Evolutionary conservation across 2,888 invertebrate species (phyloP), one percentile per base, ranked within the genome.

Genomic region (Trypoxylon attenuatum): DNA sequence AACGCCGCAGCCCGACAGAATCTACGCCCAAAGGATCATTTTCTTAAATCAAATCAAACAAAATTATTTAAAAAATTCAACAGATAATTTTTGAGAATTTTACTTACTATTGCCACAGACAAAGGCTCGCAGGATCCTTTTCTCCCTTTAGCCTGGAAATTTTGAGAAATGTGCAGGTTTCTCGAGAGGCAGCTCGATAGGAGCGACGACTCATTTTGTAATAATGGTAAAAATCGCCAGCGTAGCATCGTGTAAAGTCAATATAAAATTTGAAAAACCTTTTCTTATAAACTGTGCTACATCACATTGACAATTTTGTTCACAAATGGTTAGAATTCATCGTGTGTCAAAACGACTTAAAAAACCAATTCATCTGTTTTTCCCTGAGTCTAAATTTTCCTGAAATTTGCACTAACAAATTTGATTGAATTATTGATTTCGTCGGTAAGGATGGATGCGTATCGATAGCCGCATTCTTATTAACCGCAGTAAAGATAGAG

Each of bases 1-100:
- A 0, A 88, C 88, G 4, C 90, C 90, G 79, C 88, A 89, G 1
- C 90, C 90, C 52, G 89, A 88, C 13, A 90, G 79, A 39, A 90
- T 86, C 89, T 87, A 43, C 1, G 38, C 4, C 5, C 15, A 15
- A 23, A 51, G 21, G 18, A 15, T 50, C 5, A 41, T 18, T 41
- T 5, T 41, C 5, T 41, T 8, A 5, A 29, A 23, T 38, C 2
- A 8, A 29, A 21, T 29, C 4, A 6, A 4, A 39, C n/a, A n/a
- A 41, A 45, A 33, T 52, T 5, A 4, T 8, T 38, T 38, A 38
- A 38, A 15, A 5, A 10, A 5, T 1, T 5, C 5, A 4, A n/a
- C n/a, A n/a, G n/a, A n/a, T n/a, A n/a, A n/a, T n/a, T n/a, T n/a
- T n/a, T n/a, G n/a, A n/a, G n/a, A n/a, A n/a, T n/a, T n/a, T 33